Evolutionary conservation across 2,113 vertebrate genomes (phyloP), one percentile per base, ranked within the genome.

Genomic region (Rhinolophus sinicus): DNA sequence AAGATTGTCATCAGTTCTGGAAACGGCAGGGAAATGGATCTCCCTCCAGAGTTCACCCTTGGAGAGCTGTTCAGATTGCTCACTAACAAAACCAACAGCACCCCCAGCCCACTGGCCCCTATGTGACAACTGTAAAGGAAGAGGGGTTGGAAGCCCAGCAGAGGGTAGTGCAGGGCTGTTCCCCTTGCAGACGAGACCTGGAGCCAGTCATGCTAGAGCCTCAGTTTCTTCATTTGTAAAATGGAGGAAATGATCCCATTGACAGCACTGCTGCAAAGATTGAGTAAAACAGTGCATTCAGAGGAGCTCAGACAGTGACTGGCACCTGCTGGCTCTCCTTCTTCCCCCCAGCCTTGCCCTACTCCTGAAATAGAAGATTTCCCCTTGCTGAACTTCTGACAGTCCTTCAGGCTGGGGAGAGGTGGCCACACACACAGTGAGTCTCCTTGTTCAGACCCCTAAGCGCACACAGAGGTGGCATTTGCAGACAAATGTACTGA

Each of bases 81-180:
- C 87, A 83, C 93, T 88, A 40, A 92, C 88, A 96, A 96, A 96
- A 96, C 93, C 96, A 94, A 73, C 81, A 76, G 96, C 90, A 87
- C 94, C 77, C 80, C 88, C 84, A 97, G 88, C 69, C 75, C n/a
- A 85, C 91, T 94, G 60, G 95, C 95, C 77, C 96, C 85, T 81
- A 33, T 30, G 30, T 67, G 87, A 81, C 38, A 44, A 69, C 75
- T 58, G 80, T 0, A 10, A 56, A 38, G 60, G 33, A 56, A 91
- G 12, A 50, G 38, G 10, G 11, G 4, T 8, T 6, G 28, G 18
- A n/a, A 3, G 28, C 86, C 1, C 4, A 86, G 44, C 50, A 30
- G 73, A 54, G 28, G 28, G 38, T 6, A 22, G 47, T 72, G 8
- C 62, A 33, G 21, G 8, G 1, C 11, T 52, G 24, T 28, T 35